Evolutionary conservation across 30 jellyfish, hydroid and myxozoan genomes (phyloP).

Genomic region (Turritopsis rubra): DNA sequence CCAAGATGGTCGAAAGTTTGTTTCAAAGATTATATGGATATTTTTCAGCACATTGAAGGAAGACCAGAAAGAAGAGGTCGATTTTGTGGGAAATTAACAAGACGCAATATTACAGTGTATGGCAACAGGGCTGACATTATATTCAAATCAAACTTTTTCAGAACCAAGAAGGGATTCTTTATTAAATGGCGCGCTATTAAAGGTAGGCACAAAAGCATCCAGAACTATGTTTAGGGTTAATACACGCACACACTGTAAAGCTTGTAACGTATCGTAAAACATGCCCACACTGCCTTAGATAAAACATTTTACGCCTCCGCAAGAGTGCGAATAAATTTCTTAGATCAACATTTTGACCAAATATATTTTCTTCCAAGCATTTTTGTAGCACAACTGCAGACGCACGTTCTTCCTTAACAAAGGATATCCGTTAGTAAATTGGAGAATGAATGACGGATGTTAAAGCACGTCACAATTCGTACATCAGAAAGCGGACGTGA

Average conservation of each 20-base stretch:
- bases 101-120: conserved; percentile 3
- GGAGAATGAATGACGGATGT: too few species aligned
- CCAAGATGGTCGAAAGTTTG: conserved; percentile 35
- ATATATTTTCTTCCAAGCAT: too few species aligned
- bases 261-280: background rate
- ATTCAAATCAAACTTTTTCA: conserved; percentile 17
- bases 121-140: conserved; percentile 22
- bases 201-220: conserved; percentile 12
- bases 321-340: too few species aligned
- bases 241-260: background rate
- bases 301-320: too few species aligned
- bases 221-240: background rate
- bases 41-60: conserved; percentile 25
- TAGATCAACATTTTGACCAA: too few species aligned
- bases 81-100: conserved; percentile 23
- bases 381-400: too few species aligned
- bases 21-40: conserved; percentile 23
- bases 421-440: too few species aligned
- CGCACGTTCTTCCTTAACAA: too few species aligned
- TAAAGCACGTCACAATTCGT: too few species aligned
- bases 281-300: too few species aligned
- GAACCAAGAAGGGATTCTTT: conserved; percentile 27
- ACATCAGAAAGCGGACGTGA: too few species aligned
- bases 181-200: conserved; percentile 16
- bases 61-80: conserved; percentile 12